phyloP scores from a whole-genome alignment of 2,797 vertebrate genomes.

The Siniperca obscura region DNA sequence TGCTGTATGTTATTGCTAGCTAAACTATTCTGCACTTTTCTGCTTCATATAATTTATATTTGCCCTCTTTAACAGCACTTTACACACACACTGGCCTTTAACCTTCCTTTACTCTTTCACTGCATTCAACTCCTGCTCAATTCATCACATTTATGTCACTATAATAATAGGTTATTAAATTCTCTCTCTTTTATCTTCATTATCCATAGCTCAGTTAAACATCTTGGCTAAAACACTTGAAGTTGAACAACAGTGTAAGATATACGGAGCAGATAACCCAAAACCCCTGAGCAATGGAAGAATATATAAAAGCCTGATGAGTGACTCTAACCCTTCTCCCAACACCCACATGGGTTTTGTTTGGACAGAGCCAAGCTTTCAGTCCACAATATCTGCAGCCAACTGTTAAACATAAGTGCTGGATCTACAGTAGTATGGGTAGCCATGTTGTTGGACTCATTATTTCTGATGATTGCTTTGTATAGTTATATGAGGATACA shows the following conservation, averaged over 20 bases:
- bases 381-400: constrained; percentile 8
- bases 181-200: constrained; percentile 16
- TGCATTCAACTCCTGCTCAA: constrained; percentile 16
- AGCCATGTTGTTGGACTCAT: constrained; percentile 22
- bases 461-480: constrained; percentile 24
- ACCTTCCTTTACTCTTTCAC: constrained; percentile 40
- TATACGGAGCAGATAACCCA: not conserved
- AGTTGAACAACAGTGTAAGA: not conserved
- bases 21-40: constrained; percentile 52
- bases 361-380: constrained; percentile 28
- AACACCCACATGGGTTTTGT: constrained; percentile 27
- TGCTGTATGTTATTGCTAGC: constrained; percentile 29
- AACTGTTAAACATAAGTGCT: constrained; percentile 22
- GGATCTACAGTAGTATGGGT: constrained; percentile 19
- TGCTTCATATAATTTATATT: constrained; percentile 58
- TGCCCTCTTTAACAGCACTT: constrained; percentile 45
- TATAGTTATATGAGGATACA: constrained; percentile 23
- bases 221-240: constrained; percentile 7
- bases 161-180: constrained; percentile 24
- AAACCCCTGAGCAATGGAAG: constrained; percentile 18
- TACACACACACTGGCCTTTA: constrained; percentile 34
- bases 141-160: constrained; percentile 29
- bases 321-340: constrained; percentile 14
- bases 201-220: constrained; percentile 10
- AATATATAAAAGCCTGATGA: constrained; percentile 23